Percentiles rank a stretch among this genome's conserved stretches.
Conservation (phyloP, 2,797 vertebrate species). For the Rhabdophis nuchalis region DNA sequence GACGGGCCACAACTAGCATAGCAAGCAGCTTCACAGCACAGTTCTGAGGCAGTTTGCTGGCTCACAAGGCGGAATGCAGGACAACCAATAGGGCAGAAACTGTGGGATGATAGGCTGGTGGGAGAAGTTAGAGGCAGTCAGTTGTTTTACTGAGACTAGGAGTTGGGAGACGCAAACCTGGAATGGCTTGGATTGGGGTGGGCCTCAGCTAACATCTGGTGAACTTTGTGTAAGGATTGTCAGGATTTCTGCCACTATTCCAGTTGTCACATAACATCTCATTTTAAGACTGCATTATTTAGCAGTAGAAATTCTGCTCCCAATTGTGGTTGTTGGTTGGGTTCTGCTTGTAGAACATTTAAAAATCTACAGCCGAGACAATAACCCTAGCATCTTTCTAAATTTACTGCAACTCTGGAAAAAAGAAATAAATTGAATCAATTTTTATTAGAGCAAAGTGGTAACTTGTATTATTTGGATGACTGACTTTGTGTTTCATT, state of each 20-base stretch:
- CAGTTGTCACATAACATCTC: background rate
- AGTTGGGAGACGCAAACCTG: background rate
- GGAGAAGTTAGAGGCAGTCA: background rate
- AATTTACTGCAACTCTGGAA: background rate
- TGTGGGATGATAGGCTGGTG: background rate
- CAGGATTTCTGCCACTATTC: background rate
- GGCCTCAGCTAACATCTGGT: background rate
- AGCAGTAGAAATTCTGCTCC: background rate
- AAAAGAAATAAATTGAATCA: conserved; percentile 16
- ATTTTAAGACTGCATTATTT: background rate
- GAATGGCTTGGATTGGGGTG: background rate
- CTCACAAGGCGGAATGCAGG: background rate
- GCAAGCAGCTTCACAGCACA: background rate
- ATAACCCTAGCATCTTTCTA: background rate
- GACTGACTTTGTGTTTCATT: conserved; percentile 18
- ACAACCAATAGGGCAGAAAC: background rate
- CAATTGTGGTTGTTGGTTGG: background rate
- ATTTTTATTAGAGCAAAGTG: conserved; percentile 35
- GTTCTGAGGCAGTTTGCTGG: background rate
- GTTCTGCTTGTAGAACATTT: background rate
- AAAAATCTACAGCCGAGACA: background rate
- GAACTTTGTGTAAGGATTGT: background rate
- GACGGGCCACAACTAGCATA: background rate
- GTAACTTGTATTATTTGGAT: conserved; percentile 36
- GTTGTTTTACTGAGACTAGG: background rate